phyloP scores from a whole-genome alignment of 2,888 invertebrate genomes.

The Sphecodes monilicornis region DNA sequence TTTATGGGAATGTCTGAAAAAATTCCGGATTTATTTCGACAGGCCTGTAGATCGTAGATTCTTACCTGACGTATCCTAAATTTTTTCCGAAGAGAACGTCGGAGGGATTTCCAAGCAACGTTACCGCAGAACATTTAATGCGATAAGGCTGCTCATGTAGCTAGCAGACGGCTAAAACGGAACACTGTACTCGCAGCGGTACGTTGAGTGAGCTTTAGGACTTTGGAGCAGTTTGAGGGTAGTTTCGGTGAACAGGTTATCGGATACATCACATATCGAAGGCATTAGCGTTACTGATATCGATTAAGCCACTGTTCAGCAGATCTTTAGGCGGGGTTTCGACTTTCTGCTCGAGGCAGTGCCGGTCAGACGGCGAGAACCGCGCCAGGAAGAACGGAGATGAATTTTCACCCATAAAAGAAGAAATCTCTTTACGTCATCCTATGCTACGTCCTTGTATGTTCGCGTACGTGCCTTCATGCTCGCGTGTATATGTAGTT shows the following conservation, averaged over 20 bases:
- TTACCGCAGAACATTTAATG: slow-evolving; percentile 50
- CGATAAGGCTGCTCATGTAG: slow-evolving; percentile 51
- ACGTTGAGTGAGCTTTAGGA: slow-evolving; percentile 61
- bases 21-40: background rate
- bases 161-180: slow-evolving; percentile 48
- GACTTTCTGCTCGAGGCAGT: slow-evolving; percentile 35
- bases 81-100: slow-evolving; percentile 22
- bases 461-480: background rate
- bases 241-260: slow-evolving; percentile 62
- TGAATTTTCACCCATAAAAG: slow-evolving; percentile 65
- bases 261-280: slow-evolving; percentile 68
- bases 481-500: slow-evolving; percentile 5
- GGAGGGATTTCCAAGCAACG: slow-evolving; percentile 21
- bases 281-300: slow-evolving; percentile 63
- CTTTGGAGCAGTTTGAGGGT: slow-evolving; percentile 57
- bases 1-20: background rate
- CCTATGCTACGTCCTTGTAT: slow-evolving; percentile 25
- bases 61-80: background rate
- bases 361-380: slow-evolving; percentile 8
- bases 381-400: slow-evolving; percentile 37
- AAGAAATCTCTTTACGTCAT: slow-evolving; percentile 62
- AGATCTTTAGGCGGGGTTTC: slow-evolving; percentile 44
- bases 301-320: slow-evolving; percentile 65
- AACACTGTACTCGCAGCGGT: slow-evolving; percentile 55
- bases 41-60: background rate